Base-by-base conservation (phyloP, 1,140 invertebrate species). In the Ceratosolen fusciceps region DNA sequence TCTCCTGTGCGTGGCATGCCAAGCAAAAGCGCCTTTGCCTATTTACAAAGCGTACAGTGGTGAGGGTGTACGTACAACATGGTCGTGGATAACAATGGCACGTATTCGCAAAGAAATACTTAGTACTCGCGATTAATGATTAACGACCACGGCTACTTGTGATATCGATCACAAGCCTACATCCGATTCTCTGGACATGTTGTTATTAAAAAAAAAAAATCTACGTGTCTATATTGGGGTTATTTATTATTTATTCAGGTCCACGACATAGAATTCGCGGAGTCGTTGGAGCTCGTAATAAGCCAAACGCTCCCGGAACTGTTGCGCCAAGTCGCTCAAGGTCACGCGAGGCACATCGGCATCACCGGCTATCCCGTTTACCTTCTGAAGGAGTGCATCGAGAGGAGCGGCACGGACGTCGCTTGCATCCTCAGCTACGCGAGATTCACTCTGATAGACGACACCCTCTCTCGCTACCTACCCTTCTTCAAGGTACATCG, bases 231-330 rank as follows among this genome's bases (percentile, higher is more conserved):
- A n/a, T n/a, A n/a, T n/a, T n/a, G n/a, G n/a, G n/a, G n/a, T n/a
- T n/a, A n/a, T n/a, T n/a, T n/a, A n/a, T 1, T 26, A 31, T 62
- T 19, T 19, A 16, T 52, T n/a, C 87, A 98, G 96, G 92, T 98
- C 43, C 97, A 98, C 85, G 97, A 99, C 85, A 91, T 96, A 67
- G 97, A 98, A 86, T 98, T 98, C 89, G 95, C 95, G 2, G 92
- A 93, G n/a, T 93, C 92, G 78, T 85, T 94, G 4, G 93, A 97
- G 43, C 90, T 96, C 43, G 92, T 99, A 10, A 82, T 98, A 4
- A 95, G 96, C 43, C 96, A 98, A 91, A 97, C 96, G 0, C 85
- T 98, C 49, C 97, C 97, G 34, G 93, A 94, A 14, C 86, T 98
- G 24, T 93, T 95, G 80, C 92, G 93, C 84, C 90, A 96, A 21